Base-by-base conservation (phyloP, 2,797 vertebrate species). In the Gambusia yucatana region DNA sequence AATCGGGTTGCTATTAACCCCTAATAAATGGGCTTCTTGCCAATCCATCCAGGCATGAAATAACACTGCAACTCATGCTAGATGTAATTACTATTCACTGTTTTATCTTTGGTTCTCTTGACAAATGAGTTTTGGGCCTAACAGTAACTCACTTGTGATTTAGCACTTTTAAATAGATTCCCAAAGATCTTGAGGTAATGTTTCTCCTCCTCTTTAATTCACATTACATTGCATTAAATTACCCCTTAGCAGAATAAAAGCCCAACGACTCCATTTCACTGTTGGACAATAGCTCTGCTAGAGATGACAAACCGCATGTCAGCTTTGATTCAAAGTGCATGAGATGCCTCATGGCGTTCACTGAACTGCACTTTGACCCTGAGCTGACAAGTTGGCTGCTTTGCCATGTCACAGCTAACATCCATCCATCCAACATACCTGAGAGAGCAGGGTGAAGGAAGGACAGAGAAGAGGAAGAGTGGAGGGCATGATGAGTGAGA, bases 301-400 rank as follows among this genome's bases (percentile, higher is more conserved):
- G 63, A 82, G 57, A 85, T 30, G 43, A 77, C 22, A 39, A 57
- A 36, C 22, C 75, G 14, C 46, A 79, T 22, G 16, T 73, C 77
- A 81, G 67, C n/a, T 65, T 79, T 74, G 61, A 72, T 39, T 11
- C 73, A 72, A 86, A 77, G 55, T 69, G 65, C 75, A 70, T 71
- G 69, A 1, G 82, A 84, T 28, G 72, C 72, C 77, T 77, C 25
- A 39, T 77, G 73, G 73, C 80, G 72, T n/a, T 61, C 41, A 14
- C 74, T 61, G 59, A 85, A 36, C 65, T 77, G 71, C 47, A 33
- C 76, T 74, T 72, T 88, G 79, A 90, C 78, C 80, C 57, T 4
- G 41, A 50, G 33, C 25, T 82, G 83, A 86, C 84, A 85, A 65
- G 46, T 73, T 82, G 69, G 83, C 79, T 75, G 44, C 76, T 83